Evolutionary conservation across 2,797 vertebrate species (phyloP), one percentile per base, ranked within the genome.

Genomic region (Sebastes hubbsi): DNA sequence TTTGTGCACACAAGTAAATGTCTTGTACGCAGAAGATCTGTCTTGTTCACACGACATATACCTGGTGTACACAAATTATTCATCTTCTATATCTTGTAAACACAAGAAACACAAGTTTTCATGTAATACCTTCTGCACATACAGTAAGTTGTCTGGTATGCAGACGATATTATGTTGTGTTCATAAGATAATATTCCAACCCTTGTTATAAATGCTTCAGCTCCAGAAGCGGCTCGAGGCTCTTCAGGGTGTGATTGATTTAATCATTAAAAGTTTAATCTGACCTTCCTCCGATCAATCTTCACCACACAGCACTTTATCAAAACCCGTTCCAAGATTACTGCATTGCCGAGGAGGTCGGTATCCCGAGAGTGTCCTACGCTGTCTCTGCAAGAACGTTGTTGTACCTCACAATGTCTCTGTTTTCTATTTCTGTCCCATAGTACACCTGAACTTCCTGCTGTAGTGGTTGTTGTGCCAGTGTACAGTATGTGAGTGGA

Each of bases 281-380:
- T 32, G 46, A 49, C 27, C 63, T 56, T 63, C 20, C 14, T 56
- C 12, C 4, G 13, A 14, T 70, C 38, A 49, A 5, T 54, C 32
- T 30, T 63, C 42, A 46, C 25, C 58, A 54, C 46, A 6, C 30
- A 54, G 79, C 67, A 79, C 77, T 84, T 80, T 63, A 81, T 60
- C 58, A 56, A 61, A 80, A 73, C 29, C 58, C 42, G 46, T 68
- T 72, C 36, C 29, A 55, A 49, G 3, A n/a, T 73, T 24, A 34
- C 20, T 20, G 49, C 38, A 14, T 22, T 10, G 61, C 38, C 36
- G 60, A 67, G 67, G 38, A 80, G 71, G 73, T 55, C 20, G 4
- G 32, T 24, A 22, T 24, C 20, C 38, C 3, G 4, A 67, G 58
- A 24, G 49, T 16, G 61, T 68, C 56, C 49, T 11, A 2, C 8